Conservation (phyloP, 1,140 invertebrate genomes). For the Pseudobourletiella spinata region DNA sequence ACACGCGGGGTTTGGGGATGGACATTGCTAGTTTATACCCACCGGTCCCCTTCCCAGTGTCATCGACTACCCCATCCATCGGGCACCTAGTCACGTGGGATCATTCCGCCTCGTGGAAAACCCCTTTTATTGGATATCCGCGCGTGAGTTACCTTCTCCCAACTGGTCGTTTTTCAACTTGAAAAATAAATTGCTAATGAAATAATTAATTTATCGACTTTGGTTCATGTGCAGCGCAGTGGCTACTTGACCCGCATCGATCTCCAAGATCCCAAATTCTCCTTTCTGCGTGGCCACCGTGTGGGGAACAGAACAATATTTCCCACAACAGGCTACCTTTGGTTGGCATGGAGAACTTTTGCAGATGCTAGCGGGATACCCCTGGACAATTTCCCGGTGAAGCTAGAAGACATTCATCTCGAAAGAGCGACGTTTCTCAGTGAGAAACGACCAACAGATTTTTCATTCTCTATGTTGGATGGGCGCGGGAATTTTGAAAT, state of each 20-base stretch:
- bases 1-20: slow-evolving; percentile 18
- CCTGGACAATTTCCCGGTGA: slow-evolving; percentile 68
- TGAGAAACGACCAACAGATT: slow-evolving; percentile 69
- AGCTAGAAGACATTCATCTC: slow-evolving; percentile 81
- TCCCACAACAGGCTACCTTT: slow-evolving; percentile 90
- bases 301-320: slow-evolving; percentile 91
- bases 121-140: background rate
- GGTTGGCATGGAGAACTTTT: slow-evolving; percentile 83
- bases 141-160: background rate
- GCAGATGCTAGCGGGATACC: slow-evolving; percentile 63
- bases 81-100: slow-evolving; percentile 25
- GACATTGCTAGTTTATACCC: slow-evolving; percentile 16
- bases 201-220: background rate
- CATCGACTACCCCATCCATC: slow-evolving; percentile 8
- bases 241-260: background rate
- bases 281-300: slow-evolving; percentile 60
- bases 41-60: slow-evolving; percentile 17
- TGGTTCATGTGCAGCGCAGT: background rate
- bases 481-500: slow-evolving; percentile 87
- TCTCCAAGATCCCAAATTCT: background rate
- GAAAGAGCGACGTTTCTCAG: slow-evolving; percentile 85
- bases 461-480: slow-evolving; percentile 79
- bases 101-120: slow-evolving; percentile 54
- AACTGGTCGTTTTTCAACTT: background rate
- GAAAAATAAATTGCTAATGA: background rate